Conservation (phyloP, 1,140 invertebrate species). For the Penaeus vannamei region DNA sequence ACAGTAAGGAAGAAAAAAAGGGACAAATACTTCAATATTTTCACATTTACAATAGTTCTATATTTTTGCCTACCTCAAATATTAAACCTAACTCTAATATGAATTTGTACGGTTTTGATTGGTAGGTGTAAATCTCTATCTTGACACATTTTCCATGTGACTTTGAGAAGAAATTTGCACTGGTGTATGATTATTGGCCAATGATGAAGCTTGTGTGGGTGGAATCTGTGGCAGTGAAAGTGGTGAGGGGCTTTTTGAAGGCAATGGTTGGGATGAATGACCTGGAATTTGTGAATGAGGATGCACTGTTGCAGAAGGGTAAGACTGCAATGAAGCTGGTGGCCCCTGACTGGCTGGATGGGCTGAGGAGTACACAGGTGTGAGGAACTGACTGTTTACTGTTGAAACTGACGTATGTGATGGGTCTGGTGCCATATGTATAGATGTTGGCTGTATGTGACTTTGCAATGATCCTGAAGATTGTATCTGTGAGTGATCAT, state of each 20-base stretch:
- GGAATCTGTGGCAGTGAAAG: neutral
- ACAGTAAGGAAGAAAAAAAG: too few species aligned
- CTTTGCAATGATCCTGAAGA: neutral
- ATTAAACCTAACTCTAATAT: slow-evolving; percentile 5
- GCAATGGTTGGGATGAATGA: neutral
- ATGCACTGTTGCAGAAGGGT: too few species aligned
- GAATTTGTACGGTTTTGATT: slow-evolving; percentile 56
- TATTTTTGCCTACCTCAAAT: slow-evolving; percentile 20
- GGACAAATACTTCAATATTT: too few species aligned
- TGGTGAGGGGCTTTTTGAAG: slow-evolving; percentile 31
- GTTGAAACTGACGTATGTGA: neutral
- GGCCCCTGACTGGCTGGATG: too few species aligned
- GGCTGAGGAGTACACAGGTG: too few species aligned
- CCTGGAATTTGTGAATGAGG: too few species aligned
- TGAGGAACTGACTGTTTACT: too few species aligned
- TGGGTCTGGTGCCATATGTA: slow-evolving; percentile 12
- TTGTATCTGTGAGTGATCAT: slow-evolving; percentile 29
- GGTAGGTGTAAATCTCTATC: slow-evolving; percentile 32
- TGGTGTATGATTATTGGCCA: too few species aligned
- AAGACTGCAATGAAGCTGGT: too few species aligned
- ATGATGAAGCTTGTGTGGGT: too few species aligned
- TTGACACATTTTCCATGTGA: slow-evolving; percentile 21
- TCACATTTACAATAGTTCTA: slow-evolving; percentile 6
- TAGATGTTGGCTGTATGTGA: neutral
- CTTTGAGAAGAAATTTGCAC: too few species aligned